Percentiles rank a stretch among this genome's conserved stretches.
phyloP scores from a whole-genome alignment of 1,140 invertebrate genomes.

The Meloidogyne chitwoodi region DNA sequence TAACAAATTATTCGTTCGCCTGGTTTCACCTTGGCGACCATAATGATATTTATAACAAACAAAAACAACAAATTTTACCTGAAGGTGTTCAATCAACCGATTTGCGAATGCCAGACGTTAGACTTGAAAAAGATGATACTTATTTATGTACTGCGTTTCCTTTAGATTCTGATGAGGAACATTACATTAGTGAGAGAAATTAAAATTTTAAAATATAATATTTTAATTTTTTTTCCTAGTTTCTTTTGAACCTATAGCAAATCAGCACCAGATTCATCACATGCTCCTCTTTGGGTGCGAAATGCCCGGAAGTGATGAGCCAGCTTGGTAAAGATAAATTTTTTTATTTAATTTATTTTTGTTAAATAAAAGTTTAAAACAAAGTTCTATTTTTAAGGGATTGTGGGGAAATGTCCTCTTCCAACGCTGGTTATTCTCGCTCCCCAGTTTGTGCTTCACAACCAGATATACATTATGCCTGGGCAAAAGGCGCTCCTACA shows the following conservation, averaged over 20 bases:
- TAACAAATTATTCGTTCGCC: neutral
- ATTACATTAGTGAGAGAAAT: constrained; percentile 71
- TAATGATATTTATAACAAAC: neutral
- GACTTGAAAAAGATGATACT: constrained; percentile 70
- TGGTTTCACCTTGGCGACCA: constrained; percentile 15
- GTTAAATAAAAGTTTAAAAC: neutral
- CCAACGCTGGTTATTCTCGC: constrained; percentile 51
- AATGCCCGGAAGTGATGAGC: constrained; percentile 72
- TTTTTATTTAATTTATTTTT: neutral
- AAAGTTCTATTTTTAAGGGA: constrained; percentile 66
- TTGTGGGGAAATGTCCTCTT: constrained; percentile 81
- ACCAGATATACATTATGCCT: constrained; percentile 83
- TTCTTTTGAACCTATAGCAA: constrained; percentile 86
- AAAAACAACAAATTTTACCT: neutral
- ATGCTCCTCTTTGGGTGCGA: constrained; percentile 89
- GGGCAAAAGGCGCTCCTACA: constrained; percentile 86
- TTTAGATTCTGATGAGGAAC: constrained; percentile 69
- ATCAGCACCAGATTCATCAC: constrained; percentile 84
- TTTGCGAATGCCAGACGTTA: constrained; percentile 34
- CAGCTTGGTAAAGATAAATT: constrained; percentile 70
- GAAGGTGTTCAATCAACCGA: constrained; percentile 18
- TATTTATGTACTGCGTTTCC: constrained; percentile 79
- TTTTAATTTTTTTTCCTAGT: constrained; percentile 66
- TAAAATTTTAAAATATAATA: neutral
- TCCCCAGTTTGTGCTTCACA: constrained; percentile 57